These are phyloP conservation scores for Mesaphorura yosii DNA, from an alignment of 1,140 invertebrate genomes.

Conservation along the genomic window DNA sequence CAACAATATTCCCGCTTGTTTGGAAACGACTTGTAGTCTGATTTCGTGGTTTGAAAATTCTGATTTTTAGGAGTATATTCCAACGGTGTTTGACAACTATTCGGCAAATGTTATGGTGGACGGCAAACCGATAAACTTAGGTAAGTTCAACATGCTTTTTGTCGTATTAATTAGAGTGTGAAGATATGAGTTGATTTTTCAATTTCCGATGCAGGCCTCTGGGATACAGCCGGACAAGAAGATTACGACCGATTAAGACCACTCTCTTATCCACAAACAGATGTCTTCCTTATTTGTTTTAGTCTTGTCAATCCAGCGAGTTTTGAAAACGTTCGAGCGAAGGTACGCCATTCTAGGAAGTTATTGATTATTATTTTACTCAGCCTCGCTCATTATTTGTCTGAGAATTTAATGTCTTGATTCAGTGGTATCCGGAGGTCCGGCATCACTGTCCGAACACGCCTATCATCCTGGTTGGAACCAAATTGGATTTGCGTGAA, in stretches of 20 bases:
- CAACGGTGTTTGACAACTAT: constrained; percentile 78
- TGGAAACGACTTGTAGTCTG: neutral
- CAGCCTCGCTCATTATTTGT: too few relatives aligned
- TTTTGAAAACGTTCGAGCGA: constrained; percentile 97
- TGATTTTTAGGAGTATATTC: constrained; percentile 19
- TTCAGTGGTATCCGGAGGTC: constrained; percentile 41
- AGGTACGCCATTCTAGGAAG: constrained; percentile 54
- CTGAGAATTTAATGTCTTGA: constrained; percentile 10
- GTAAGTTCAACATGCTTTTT: too few relatives aligned
- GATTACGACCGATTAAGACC: constrained; percentile 90
- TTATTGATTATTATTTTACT: too few relatives aligned
- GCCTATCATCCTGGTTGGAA: constrained; percentile 78
- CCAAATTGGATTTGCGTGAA: constrained; percentile 87
- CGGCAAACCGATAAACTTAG: constrained; percentile 91
- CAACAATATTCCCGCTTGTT: neutral
- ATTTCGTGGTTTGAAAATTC: neutral
- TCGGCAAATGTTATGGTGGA: constrained; percentile 99
- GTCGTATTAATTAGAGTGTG: too few relatives aligned
- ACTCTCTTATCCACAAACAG: constrained; percentile 93
- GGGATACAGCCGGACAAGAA: constrained; percentile 50
- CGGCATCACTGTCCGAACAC: constrained; percentile 68
- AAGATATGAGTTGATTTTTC: too few relatives aligned
- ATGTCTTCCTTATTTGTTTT: constrained; percentile 97
- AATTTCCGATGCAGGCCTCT: too few relatives aligned
- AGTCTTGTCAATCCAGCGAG: constrained; percentile 96